phyloP scores from a whole-genome alignment of 2,113 vertebrate species.

The Equus przewalskii region DNA sequence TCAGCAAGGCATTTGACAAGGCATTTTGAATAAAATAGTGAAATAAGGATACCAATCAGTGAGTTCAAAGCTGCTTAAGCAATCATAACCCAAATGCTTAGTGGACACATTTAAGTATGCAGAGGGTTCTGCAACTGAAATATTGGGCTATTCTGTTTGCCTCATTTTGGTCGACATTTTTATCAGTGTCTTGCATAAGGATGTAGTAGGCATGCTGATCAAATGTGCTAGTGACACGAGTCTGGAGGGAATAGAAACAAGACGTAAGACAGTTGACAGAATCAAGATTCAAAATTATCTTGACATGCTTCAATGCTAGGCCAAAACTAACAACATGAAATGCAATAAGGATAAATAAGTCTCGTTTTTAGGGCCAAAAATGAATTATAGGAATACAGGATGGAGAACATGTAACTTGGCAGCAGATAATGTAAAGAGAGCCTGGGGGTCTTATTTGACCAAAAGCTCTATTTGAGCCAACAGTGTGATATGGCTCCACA shows the following conservation, averaged over 20 bases:
- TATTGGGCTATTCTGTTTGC: neutral
- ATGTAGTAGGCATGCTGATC: neutral
- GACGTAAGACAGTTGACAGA: constrained; percentile 45
- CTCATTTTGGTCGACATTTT: constrained; percentile 8
- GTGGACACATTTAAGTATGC: neutral
- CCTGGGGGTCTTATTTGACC: constrained; percentile 59
- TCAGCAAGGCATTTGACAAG: neutral
- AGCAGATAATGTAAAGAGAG: constrained; percentile 31
- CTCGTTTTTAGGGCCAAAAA: constrained; percentile 55
- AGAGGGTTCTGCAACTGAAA: neutral
- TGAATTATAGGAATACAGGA: constrained; percentile 43
- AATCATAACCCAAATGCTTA: neutral
- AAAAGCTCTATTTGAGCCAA: constrained; percentile 20
- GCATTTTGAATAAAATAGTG: constrained; percentile 34
- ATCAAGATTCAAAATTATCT: constrained; percentile 65
- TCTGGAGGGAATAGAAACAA: constrained; percentile 25
- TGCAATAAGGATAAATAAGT: constrained; percentile 55
- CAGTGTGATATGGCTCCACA: neutral
- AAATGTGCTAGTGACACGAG: neutral
- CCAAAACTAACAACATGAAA: constrained; percentile 57
- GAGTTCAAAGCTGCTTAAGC: constrained; percentile 28
- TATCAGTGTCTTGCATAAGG: neutral
- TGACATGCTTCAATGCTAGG: neutral
- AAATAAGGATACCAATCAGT: neutral
- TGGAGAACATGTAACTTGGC: constrained; percentile 61